Conservation (phyloP, 2,888 invertebrate species). For the Dioctria rufipes region DNA sequence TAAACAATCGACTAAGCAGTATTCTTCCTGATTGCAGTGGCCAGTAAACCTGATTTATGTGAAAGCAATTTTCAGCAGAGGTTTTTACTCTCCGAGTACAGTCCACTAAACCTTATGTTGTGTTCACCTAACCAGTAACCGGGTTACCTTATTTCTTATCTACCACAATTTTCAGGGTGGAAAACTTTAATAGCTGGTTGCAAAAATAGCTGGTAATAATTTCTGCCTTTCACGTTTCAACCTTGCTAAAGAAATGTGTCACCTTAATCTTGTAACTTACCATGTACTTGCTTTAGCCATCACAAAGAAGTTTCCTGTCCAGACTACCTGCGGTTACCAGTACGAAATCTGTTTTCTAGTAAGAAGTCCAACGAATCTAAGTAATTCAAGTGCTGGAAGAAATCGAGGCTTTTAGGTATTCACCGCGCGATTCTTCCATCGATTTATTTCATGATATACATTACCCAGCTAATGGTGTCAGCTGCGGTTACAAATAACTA, state of each 20-base stretch:
- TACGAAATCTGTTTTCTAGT: too few species aligned
- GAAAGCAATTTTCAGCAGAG: constrained; percentile 23
- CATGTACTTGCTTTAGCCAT: background rate
- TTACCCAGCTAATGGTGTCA: too few species aligned
- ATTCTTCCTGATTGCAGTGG: constrained; percentile 18
- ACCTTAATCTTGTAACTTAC: background rate
- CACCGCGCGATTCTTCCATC: too few species aligned
- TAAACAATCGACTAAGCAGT: background rate
- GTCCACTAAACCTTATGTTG: background rate
- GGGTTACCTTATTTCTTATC: constrained; percentile 43
- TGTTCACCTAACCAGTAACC: background rate
- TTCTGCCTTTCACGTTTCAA: background rate
- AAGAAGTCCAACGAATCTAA: too few species aligned
- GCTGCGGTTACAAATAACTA: constrained; percentile 1
- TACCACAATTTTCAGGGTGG: background rate
- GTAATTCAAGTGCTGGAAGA: too few species aligned
- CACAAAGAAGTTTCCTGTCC: background rate
- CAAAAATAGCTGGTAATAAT: constrained; percentile 39
- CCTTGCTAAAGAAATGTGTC: constrained; percentile 5
- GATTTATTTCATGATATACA: too few species aligned
- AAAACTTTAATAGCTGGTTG: constrained; percentile 1
- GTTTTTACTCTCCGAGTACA: constrained; percentile 17
- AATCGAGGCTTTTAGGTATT: too few species aligned
- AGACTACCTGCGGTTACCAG: too few species aligned
- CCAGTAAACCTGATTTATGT: constrained; percentile 30